Base-by-base conservation (phyloP, 2,797 vertebrate genomes). In the Discoglossus pictus region DNA sequence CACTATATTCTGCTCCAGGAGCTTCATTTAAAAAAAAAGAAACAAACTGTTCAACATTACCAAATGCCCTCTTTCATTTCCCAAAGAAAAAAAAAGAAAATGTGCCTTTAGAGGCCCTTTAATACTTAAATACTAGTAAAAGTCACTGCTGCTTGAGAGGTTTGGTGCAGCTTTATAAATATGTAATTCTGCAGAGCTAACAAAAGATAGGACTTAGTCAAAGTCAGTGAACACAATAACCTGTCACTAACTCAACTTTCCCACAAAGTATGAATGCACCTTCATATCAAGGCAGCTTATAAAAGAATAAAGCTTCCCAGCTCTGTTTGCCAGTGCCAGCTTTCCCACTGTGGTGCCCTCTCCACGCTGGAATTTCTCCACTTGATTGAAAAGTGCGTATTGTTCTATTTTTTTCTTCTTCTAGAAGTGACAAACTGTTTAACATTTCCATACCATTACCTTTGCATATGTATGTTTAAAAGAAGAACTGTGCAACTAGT, bases 281-380 rank as follows among this genome's bases (percentile, higher is more conserved):
- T 54, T 21, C 11, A 52, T 24, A 25, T 18, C 25, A 64, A 61
- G 18, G 13, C 20, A 31, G 31, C 61, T 46, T 50, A 44, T 27
- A 56, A 10, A 47, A 38, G 23, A 42, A 35, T 47, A 46, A 38
- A 42, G 40, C 31, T 10, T 34, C 46, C 40, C 31, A 34, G 38
- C n/a, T 24, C 40, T 47, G 38, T 47, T 55, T 42, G 16, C 21
- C 11, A 27, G 53, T 21, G 34, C n/a, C 7, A 44, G 39, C 12
- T 39, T 61, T 36, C 24, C 23, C 34, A 47, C 51, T 61, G 23
- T 11, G 17, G 7, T 12, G 34, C 25, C 40, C 65, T 53, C 46
- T 61, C 10, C 34, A 39, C 34, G 24, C 27, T 69, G 66, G 58
- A 61, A 61, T 61, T 61, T 69, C 31, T 50, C 31, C 42, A 54